phyloP scores from a whole-genome alignment of 2,797 vertebrate genomes.

The Allobates femoralis region DNA sequence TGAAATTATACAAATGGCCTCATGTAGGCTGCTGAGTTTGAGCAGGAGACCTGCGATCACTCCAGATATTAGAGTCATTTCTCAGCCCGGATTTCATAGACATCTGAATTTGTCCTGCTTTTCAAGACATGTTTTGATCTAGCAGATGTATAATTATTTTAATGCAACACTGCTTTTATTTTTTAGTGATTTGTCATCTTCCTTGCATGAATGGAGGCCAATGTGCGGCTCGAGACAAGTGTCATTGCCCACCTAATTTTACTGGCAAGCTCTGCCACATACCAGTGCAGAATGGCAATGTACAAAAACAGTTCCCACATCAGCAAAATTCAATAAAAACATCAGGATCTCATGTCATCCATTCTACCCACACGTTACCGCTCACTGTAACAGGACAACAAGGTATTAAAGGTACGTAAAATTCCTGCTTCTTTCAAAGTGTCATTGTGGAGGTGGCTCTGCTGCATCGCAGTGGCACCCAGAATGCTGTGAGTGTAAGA shows the following conservation, averaged over 20 bases:
- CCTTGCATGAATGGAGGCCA: conserved; percentile 97
- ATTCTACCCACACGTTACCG: conserved; percentile 93
- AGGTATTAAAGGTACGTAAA: conserved; percentile 83
- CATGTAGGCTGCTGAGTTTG: no score
- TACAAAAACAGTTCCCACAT: conserved; percentile 77
- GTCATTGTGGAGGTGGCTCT: not conserved
- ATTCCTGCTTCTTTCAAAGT: not conserved
- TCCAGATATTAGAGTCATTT: no score
- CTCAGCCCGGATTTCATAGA: no score
- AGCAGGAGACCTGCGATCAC: no score
- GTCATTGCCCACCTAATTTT: conserved; percentile 93
- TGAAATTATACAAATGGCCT: no score
- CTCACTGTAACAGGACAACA: conserved; percentile 90
- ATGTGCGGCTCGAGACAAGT: conserved; percentile 93
- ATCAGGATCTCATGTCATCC: conserved; percentile 81
- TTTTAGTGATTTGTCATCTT: conserved; percentile 94
- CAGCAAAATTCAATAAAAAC: conserved; percentile 78
- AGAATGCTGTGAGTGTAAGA: no score
- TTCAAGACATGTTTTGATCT: not conserved
- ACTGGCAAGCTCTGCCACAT: conserved; percentile 97
- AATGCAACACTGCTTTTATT: conserved; percentile 30
- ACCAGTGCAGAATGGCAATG: conserved; percentile 78
- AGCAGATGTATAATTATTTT: not conserved
- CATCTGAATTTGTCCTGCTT: not conserved
- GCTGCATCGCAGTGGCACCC: not conserved